Base-by-base conservation (phyloP, 2,797 vertebrate genomes). In the Microctenopoma steveboyesi region DNA sequence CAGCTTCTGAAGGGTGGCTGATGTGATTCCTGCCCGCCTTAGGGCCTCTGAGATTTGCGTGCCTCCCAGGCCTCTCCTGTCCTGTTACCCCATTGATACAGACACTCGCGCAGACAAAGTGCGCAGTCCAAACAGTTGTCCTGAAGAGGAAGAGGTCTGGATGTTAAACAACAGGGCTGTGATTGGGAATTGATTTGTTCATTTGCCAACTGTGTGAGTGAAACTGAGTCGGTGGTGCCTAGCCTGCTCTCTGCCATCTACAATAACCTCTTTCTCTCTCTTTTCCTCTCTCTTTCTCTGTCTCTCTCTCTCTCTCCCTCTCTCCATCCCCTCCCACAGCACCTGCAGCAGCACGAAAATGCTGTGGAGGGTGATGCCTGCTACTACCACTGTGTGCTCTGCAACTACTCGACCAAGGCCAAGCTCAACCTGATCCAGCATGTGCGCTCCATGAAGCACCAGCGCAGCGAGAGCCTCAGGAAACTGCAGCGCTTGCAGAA, bases 361-460 rank as follows among this genome's bases (percentile, higher is more conserved):
- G 94, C 96, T 1, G 92, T 98, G 60, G 97, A 99, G 83, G 96
- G 96, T 0, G 98, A 99, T 84, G 94, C 96, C 86, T 98, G 97
- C 94, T 99, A 96, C 88, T 99, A 99, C 89, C 97, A 98, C 88
- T 99, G 98, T 10, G 94, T 96, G 69, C 96, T 99, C 84, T 99
- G 98, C 75, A 97, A 89, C 94, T 99, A 98, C 92, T 98, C 98
- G 70, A 99, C 98, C 93, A 98, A 98, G 95, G 97, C 98, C 95
- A 99, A 99, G 93, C 95, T 99, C 82, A 99, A 98, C 93, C 96
- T 99, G 54, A 96, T 99, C 90, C 98, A 99, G 92, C 98, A 99
- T 51, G 98, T 98, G 86, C 97, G 97, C 79, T 99, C 98, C 91
- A 98, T 99, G 97, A 99, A 99, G 83, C 98, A 99, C 91, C 98